Base-by-base conservation (phyloP, 2,113 vertebrate genomes). In the Mustela lutreola region DNA sequence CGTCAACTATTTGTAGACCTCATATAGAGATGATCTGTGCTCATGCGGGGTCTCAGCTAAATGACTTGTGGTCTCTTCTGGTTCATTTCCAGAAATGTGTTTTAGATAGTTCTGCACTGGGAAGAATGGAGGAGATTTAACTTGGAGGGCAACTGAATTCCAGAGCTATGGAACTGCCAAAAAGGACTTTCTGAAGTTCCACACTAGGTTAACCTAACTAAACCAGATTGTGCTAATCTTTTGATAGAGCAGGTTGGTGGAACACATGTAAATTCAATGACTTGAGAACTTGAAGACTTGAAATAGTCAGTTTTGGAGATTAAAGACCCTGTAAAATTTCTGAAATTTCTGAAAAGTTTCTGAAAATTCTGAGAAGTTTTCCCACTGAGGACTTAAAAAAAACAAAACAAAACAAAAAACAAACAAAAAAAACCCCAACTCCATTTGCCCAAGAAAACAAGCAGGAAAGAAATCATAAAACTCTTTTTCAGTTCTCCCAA, bases 401-500 rank as follows among this genome's bases (percentile, higher is more conserved):
- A 76, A 75, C n/a, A 50, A 78, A 18, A 45, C 33, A 56, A 58
- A 48, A 76, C 24, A 76, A 28, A 76, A 39, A 75, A 76, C 24
- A 76, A 26, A 78, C 7, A 76, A 76, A 76, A 48, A 78, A 78
- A 18, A 4, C 14, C 60, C 42, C 60, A 95, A 85, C 67, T 78
- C 67, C 39, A 53, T 93, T 94, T 89, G 71, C 79, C 58, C 56
- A 89, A 92, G 94, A 97, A 98, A 98, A 97, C 94, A 90, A 90
- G 94, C 89, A 95, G 94, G 95, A 97, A 97, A 98, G 87, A 97
- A 94, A 97, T 96, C 83, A 97, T 95, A 96, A 97, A 97, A 79
- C 76, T 93, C 73, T 95, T 96, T 96, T 96, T 90, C 97, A 97
- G 97, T 95, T 95, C 95, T 96, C 91, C 94, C 96, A 92, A 96